Conservation (phyloP, 2,113 vertebrate genomes). For the Amblyornis subalaris region DNA sequence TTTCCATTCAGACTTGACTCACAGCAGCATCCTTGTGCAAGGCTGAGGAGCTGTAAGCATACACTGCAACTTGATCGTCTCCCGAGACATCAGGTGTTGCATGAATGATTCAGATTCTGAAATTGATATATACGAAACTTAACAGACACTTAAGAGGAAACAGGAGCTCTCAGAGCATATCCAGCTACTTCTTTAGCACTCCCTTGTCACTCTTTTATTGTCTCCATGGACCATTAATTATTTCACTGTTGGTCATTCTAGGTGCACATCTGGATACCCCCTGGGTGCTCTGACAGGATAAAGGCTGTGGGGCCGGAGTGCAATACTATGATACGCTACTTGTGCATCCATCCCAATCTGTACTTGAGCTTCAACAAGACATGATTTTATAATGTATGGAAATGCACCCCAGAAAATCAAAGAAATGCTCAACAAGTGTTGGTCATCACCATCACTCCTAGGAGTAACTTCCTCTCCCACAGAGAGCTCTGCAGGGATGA, state of each 20-base stretch:
- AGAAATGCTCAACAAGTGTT: background rate
- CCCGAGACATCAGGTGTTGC: background rate
- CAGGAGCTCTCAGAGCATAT: background rate
- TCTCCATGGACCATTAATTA: background rate
- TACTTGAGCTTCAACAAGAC: background rate
- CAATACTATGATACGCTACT: background rate
- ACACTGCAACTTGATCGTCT: background rate
- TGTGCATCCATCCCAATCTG: background rate
- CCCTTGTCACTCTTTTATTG: background rate
- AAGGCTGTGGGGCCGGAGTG: background rate
- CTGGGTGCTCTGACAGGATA: background rate
- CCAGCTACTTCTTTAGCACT: background rate
- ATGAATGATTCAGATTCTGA: constrained; percentile 34
- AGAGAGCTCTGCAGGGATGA: background rate
- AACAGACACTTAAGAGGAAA: background rate
- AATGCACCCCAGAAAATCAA: background rate
- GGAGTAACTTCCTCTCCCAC: background rate
- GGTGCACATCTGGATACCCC: background rate
- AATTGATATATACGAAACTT: constrained; percentile 24
- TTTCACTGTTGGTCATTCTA: background rate
- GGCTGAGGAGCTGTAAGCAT: background rate
- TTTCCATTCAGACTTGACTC: background rate
- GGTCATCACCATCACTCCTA: background rate
- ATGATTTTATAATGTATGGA: background rate
- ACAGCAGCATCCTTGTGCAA: background rate